These are phyloP conservation scores for Tetrapedia diversipes DNA, from an alignment of 2,888 invertebrate genomes.

Conservation along the genomic window DNA sequence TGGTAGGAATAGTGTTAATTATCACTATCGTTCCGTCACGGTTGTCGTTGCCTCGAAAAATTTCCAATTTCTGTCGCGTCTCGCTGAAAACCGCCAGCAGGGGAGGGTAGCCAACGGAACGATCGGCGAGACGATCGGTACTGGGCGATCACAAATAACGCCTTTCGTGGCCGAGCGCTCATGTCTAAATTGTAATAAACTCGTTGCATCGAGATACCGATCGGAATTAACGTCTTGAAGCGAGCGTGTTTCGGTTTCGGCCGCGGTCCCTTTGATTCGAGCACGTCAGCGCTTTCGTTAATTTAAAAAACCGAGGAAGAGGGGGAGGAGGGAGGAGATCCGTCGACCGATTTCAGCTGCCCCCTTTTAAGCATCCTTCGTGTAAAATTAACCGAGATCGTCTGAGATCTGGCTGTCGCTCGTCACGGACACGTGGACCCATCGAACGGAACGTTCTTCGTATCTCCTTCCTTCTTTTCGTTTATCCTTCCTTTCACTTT, in stretches of 20 bases:
- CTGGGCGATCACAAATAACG: too few species aligned
- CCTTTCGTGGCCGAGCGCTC: neutral
- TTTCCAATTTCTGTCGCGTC: constrained; percentile 18
- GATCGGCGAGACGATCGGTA: neutral
- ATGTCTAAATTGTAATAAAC: constrained; percentile 37
- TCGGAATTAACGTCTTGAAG: constrained; percentile 19
- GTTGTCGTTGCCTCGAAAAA: constrained; percentile 50
- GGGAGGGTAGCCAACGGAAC: constrained; percentile 13
- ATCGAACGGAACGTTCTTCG: constrained; percentile 5
- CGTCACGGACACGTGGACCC: constrained; percentile 23
- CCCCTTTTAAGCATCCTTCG: neutral
- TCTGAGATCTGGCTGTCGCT: constrained; percentile 20
- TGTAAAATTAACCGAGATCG: constrained; percentile 24
- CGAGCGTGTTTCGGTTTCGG: neutral
- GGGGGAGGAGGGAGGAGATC: neutral
- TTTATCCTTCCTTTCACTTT: neutral
- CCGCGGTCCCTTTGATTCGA: constrained; percentile 11
- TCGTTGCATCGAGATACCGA: constrained; percentile 27
- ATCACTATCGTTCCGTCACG: constrained; percentile 53
- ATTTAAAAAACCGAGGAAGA: neutral
- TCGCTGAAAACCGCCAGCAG: neutral
- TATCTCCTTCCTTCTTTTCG: neutral
- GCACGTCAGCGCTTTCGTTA: constrained; percentile 21
- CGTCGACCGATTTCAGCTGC: constrained; percentile 18
- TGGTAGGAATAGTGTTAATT: too few species aligned